A percentile compares a stretch with the other conserved stretches of the same genome.
Evolutionary conservation across 2,113 vertebrate species (phyloP).

Genomic region (Genyomyrus donnyi): DNA sequence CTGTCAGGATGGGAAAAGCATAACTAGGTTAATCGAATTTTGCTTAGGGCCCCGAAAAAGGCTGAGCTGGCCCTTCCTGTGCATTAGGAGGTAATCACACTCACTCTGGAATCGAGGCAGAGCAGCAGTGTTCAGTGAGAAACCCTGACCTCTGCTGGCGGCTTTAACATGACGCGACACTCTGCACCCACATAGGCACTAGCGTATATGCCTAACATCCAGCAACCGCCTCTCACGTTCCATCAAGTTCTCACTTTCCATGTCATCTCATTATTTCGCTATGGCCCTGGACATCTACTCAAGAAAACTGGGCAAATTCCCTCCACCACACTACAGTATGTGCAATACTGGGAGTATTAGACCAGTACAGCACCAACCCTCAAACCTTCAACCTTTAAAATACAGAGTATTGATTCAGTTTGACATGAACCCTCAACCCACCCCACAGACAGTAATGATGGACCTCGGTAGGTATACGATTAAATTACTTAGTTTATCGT

Average conservation of each 20-base stretch:
- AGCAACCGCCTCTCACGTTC: not conserved
- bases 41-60: not conserved
- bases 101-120: not conserved
- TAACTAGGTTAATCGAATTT: not conserved
- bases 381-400: not conserved
- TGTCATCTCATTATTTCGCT: not conserved
- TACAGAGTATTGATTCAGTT: not conserved
- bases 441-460: not conserved
- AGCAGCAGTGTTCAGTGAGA: not conserved
- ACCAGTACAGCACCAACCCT: not conserved
- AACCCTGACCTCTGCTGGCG: conserved; percentile 17
- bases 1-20: not conserved
- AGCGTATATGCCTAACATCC: not conserved
- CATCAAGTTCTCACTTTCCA: not conserved
- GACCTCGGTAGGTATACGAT: not conserved
- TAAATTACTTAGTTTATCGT: not conserved
- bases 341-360: not conserved
- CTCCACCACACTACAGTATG: not conserved
- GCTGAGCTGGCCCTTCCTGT: not conserved
- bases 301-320: not conserved
- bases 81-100: not conserved
- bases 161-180: not conserved
- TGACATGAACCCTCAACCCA: not conserved
- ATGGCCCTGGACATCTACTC: not conserved
- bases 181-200: not conserved